phyloP scores from a whole-genome alignment of 2,888 invertebrate species.

The Cosmopolites sordidus region DNA sequence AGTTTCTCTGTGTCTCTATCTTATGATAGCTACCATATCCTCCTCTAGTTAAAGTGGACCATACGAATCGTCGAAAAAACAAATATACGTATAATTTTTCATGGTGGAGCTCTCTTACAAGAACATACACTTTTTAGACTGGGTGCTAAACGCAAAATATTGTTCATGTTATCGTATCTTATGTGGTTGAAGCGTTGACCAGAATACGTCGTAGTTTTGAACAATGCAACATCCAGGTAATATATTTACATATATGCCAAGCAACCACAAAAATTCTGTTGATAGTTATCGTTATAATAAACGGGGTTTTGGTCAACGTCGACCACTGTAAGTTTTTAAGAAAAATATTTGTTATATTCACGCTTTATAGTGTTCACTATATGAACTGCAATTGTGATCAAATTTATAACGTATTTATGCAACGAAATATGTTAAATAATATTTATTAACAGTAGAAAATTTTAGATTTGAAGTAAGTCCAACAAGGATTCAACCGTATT shows the following conservation, averaged over 20 bases:
- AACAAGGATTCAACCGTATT: background rate
- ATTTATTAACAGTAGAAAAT: slow-evolving; percentile 3
- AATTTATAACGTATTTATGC: slow-evolving; percentile 44
- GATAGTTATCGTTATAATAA: no score
- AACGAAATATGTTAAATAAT: slow-evolving; percentile 37
- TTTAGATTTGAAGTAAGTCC: background rate
- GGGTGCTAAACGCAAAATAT: slow-evolving; percentile 44
- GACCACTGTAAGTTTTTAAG: slow-evolving; percentile 9
- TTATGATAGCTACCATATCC: background rate
- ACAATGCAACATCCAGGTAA: no score
- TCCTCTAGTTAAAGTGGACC: slow-evolving; percentile 32
- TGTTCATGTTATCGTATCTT: slow-evolving; percentile 42
- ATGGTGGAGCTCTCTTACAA: slow-evolving; percentile 30
- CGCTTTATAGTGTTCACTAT: slow-evolving; percentile 51
- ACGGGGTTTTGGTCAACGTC: background rate
- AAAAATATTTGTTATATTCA: slow-evolving; percentile 40
- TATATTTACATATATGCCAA: no score
- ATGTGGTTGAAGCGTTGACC: slow-evolving; percentile 1
- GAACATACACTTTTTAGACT: slow-evolving; percentile 36
- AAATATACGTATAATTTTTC: slow-evolving; percentile 23
- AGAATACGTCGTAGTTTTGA: background rate
- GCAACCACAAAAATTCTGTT: no score
- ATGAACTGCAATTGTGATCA: slow-evolving; percentile 51
- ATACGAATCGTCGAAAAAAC: slow-evolving; percentile 27
- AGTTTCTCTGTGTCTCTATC: background rate